Conservation (phyloP, 2,797 vertebrate genomes). For the Falco biarmicus region DNA sequence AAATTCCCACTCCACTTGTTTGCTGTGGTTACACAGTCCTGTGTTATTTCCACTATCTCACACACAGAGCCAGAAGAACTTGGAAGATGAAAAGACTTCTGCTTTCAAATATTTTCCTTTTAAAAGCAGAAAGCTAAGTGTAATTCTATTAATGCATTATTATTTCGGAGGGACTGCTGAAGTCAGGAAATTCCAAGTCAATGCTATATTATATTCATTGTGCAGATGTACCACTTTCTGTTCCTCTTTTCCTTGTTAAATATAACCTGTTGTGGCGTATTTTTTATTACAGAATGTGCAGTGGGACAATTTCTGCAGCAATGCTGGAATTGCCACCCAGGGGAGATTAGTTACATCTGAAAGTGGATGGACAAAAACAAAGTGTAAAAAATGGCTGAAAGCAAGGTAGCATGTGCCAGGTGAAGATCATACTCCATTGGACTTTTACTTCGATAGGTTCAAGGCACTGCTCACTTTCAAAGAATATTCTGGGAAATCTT, state of each 20-base stretch:
- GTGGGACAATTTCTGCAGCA: background rate
- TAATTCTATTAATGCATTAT: constrained; percentile 60
- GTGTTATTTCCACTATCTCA: constrained; percentile 65
- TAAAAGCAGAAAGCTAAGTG: constrained; percentile 48
- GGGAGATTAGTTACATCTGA: constrained; percentile 7
- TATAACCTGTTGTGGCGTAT: background rate
- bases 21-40: constrained; percentile 63
- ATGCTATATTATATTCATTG: constrained; percentile 52
- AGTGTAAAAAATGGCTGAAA: background rate
- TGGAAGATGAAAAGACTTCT: constrained; percentile 59
- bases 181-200: constrained; percentile 71
- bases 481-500: background rate
- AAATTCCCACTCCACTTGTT: constrained; percentile 56
- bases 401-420: background rate
- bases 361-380: background rate
- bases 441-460: background rate
- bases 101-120: constrained; percentile 68
- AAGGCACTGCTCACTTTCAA: background rate
- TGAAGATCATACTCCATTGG: background rate
- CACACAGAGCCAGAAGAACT: constrained; percentile 58
- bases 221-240: constrained; percentile 59
- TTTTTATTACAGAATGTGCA: constrained; percentile 16
- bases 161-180: constrained; percentile 39
- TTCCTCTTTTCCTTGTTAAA: constrained; percentile 59
- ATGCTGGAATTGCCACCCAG: constrained; percentile 6